Conservation (phyloP, 2,888 invertebrate genomes). For the Eulithis prunata region DNA sequence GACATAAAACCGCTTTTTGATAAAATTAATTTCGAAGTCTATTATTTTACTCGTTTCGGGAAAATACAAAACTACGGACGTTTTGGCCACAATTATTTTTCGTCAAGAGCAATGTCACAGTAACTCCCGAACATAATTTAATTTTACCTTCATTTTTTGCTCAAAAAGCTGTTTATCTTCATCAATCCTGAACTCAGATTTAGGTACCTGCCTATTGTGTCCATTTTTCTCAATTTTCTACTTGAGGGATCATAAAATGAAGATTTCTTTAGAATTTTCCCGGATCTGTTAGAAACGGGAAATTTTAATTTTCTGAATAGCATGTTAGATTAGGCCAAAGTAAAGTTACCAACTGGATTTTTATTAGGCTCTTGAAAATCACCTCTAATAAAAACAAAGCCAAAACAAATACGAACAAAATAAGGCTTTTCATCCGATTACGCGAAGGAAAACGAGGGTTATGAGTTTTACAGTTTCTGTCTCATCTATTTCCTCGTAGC, state of each 20-base stretch:
- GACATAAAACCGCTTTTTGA: too few relatives aligned
- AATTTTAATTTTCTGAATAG: slow-evolving; percentile 14
- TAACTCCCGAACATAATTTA: slow-evolving; percentile 9
- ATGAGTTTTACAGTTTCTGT: too few relatives aligned
- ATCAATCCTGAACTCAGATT: slow-evolving; percentile 36
- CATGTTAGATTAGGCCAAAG: not conserved
- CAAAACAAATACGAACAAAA: too few relatives aligned
- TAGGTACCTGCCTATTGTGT: slow-evolving; percentile 28
- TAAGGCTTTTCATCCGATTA: too few relatives aligned
- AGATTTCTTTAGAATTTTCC: slow-evolving; percentile 24
- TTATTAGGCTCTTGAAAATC: slow-evolving; percentile 1
- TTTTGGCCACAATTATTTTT: not conserved
- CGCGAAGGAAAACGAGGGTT: too few relatives aligned
- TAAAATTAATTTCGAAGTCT: too few relatives aligned
- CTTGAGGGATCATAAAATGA: slow-evolving; percentile 22
- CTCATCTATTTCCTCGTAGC: too few relatives aligned
- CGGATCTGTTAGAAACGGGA: slow-evolving; percentile 14
- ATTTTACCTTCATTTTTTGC: slow-evolving; percentile 20
- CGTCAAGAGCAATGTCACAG: not conserved
- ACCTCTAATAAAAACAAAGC: too few relatives aligned
- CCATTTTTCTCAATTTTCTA: slow-evolving; percentile 33
- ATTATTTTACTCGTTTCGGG: too few relatives aligned
- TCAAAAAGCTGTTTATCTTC: slow-evolving; percentile 31
- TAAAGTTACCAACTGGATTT: not conserved
- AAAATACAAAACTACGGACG: too few relatives aligned